phyloP scores from a whole-genome alignment of 1,140 invertebrate species.

The Lepidurus arcticus region DNA sequence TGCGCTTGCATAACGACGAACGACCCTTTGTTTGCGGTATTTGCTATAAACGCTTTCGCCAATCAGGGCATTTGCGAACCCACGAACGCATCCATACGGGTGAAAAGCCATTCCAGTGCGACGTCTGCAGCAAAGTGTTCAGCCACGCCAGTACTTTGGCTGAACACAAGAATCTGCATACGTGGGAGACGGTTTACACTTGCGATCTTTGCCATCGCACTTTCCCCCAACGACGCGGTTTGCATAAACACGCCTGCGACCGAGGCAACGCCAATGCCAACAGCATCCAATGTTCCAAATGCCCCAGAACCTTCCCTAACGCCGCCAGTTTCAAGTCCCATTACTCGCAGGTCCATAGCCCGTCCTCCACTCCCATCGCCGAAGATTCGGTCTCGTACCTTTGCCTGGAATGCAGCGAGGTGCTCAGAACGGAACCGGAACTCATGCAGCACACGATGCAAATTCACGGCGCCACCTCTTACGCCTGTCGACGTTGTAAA shows the following conservation, averaged over 20 bases:
- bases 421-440: neutral
- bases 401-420: neutral
- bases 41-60: constrained; percentile 64
- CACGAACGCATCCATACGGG: neutral
- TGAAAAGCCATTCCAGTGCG: neutral
- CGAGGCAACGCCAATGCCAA: neutral
- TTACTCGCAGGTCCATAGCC: constrained; percentile 8
- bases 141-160: neutral
- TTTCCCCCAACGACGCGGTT: constrained; percentile 13
- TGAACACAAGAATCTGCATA: neutral
- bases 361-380: neutral
- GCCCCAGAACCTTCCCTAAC: neutral
- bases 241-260: neutral
- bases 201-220: neutral
- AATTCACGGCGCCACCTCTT: neutral
- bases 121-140: neutral
- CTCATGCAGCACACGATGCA: neutral
- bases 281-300: neutral
- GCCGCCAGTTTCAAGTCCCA: neutral
- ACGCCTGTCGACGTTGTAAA: neutral
- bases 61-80: constrained; percentile 13
- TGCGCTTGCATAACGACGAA: constrained; percentile 63
- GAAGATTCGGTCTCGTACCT: neutral
- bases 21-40: constrained; percentile 72
- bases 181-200: neutral